Conservation (phyloP, 2,888 invertebrate species). For the Phyto melanocephala region DNA sequence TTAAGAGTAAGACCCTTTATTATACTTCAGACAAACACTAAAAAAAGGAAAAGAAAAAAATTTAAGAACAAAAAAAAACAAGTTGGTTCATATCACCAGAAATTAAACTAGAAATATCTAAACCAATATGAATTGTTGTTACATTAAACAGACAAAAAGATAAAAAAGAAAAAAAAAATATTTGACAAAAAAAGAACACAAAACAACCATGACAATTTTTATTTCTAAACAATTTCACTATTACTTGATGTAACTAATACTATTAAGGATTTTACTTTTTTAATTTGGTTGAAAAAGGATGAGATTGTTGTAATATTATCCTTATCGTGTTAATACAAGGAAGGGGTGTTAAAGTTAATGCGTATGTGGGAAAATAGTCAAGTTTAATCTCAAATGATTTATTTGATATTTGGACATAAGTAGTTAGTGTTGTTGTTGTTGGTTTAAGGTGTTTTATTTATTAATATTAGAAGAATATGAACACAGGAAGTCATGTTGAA, state of each 20-base stretch:
- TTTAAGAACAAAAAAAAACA: constrained; percentile 18
- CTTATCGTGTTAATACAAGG: background rate
- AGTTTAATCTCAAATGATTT: background rate
- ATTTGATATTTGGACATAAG: background rate
- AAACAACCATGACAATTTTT: constrained; percentile 18
- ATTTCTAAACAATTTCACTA: constrained; percentile 43
- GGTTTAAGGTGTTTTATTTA: background rate
- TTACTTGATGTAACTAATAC: constrained; percentile 49
- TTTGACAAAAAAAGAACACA: background rate
- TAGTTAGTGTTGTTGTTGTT: background rate
- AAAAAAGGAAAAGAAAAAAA: too few species aligned
- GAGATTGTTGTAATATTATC: background rate
- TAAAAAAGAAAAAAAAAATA: background rate
- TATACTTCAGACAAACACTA: too few species aligned
- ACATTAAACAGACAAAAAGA: constrained; percentile 8
- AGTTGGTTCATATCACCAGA: constrained; percentile 56
- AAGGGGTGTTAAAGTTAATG: background rate
- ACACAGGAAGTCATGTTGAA: too few species aligned
- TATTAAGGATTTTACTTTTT: constrained; percentile 24
- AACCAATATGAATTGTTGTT: constrained; percentile 30
- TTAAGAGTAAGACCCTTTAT: too few species aligned
- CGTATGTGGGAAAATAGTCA: background rate
- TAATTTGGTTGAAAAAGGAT: background rate
- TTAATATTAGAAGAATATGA: too few species aligned
- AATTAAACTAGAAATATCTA: constrained; percentile 26